These are phyloP conservation scores for Scylla paramamosain DNA, from an alignment of 1,140 invertebrate genomes.

Conservation along the genomic window DNA sequence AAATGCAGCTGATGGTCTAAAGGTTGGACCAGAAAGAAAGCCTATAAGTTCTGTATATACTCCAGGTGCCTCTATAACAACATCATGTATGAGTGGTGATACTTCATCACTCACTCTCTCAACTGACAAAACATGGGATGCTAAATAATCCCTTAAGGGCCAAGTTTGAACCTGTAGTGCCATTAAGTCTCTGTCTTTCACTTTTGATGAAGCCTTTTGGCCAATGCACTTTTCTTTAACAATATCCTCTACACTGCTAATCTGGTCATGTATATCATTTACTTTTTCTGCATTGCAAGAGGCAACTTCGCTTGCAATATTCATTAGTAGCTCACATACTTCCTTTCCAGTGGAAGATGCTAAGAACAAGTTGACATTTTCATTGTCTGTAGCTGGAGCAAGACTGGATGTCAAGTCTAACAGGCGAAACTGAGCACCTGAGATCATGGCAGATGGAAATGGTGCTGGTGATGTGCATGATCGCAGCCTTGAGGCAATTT, in stretches of 20 bases:
- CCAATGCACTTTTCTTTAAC: conserved; percentile 43
- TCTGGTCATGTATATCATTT: conserved; percentile 16
- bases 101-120: neutral
- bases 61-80: conserved; percentile 47
- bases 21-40: conserved; percentile 50
- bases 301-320: conserved; percentile 35
- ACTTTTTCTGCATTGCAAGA: conserved; percentile 16
- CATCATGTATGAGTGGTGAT: neutral
- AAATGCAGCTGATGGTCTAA: conserved; percentile 31
- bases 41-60: conserved; percentile 45
- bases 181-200: neutral
- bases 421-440: conserved; percentile 52
- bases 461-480: conserved; percentile 59
- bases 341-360: conserved; percentile 54
- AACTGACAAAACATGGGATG: neutral
- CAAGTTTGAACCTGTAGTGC: conserved; percentile 58
- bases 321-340: conserved; percentile 38
- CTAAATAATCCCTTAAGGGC: conserved; percentile 64
- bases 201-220: neutral
- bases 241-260: conserved; percentile 34
- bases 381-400: conserved; percentile 42
- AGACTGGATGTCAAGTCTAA: conserved; percentile 40
- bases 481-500: conserved; percentile 63
- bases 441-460: conserved; percentile 38
- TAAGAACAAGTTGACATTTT: conserved; percentile 58